Evolutionary conservation across 2,888 invertebrate species (phyloP).

Genomic region (Monoplex corrugatus): DNA sequence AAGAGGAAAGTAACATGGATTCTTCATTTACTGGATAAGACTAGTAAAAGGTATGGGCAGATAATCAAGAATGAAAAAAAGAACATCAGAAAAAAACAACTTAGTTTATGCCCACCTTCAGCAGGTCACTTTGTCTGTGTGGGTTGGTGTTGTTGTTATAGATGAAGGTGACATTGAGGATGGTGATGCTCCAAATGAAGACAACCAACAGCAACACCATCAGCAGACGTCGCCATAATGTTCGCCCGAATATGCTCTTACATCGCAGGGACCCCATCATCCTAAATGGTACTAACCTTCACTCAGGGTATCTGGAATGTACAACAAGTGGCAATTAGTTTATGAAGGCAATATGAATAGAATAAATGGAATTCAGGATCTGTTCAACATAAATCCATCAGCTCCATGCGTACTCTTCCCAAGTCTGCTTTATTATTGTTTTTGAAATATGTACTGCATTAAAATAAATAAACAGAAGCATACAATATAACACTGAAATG

Average conservation of each 20-base stretch:
- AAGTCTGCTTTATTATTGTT: neutral
- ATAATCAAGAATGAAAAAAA: neutral
- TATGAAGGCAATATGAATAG: neutral
- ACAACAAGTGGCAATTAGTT: neutral
- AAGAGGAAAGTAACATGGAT: neutral
- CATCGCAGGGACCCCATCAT: conserved; percentile 2
- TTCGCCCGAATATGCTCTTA: conserved; percentile 30
- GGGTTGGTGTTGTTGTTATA: conserved; percentile 53
- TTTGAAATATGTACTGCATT: neutral
- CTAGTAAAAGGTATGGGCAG: neutral
- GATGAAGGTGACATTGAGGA: conserved; percentile 64
- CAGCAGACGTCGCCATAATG: conserved; percentile 60
- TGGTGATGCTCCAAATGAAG: conserved; percentile 65
- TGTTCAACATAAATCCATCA: neutral
- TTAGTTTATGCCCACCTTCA: conserved; percentile 57
- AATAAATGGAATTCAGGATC: neutral
- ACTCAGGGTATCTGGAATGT: too few species aligned
- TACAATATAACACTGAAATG: too few species aligned
- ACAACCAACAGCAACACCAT: conserved; percentile 58
- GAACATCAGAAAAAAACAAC: neutral
- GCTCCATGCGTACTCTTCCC: neutral
- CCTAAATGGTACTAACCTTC: too few species aligned
- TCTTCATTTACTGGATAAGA: neutral
- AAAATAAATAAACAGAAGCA: too few species aligned
- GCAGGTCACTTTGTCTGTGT: conserved; percentile 56